Evolutionary conservation across 1,140 invertebrate species (phyloP), one percentile per base, ranked within the genome.

Genomic region (Diachasmimorpha longicaudata): DNA sequence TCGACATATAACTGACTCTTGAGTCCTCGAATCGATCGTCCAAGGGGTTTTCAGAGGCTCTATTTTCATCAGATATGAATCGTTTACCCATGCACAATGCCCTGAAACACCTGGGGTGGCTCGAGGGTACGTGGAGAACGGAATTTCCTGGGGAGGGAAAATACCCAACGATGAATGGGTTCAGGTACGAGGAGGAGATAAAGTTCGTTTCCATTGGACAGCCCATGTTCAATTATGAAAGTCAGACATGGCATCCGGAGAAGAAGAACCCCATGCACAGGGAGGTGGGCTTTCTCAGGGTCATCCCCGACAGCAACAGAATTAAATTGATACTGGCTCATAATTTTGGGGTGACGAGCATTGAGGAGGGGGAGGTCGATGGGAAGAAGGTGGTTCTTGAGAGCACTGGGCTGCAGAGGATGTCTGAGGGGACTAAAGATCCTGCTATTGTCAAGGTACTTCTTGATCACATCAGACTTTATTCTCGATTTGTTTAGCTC

Each of bases 281-380:
- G 74, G 93, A 94, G 84, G 83, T 89, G 69, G 93, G 93, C 0
- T 93, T 93, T 83, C 81, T 94, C 2, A 87, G 91, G 48, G 90
- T 93, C 9, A 89, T 91, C 68, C 91, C 92, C 0, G 90, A 88
- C 5, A 90, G 90, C 16, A 90, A 91, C 46, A 83, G 91, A 63
- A 78, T 93, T 8, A 89, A 91, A 8, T 89, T 93, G 16, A 79
- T 93, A 2, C 83, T 91, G 14, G 90, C 92, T 44, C 92, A 93
- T 77, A 94, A 93, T 83, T 91, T 92, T 84, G 92, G 92, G 14
- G 71, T 93, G 0, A 87, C 88, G 3, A 89, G 90, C 0, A 78
- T 93, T 2, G 92, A 93, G 84, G 92, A 92, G 87, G 92, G 92
- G 6, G 74, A 78, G 13, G 83, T 86, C 31, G 42, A 69, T 21